phyloP scores from a whole-genome alignment of 2,888 invertebrate genomes.

The Anaspis maculata region DNA sequence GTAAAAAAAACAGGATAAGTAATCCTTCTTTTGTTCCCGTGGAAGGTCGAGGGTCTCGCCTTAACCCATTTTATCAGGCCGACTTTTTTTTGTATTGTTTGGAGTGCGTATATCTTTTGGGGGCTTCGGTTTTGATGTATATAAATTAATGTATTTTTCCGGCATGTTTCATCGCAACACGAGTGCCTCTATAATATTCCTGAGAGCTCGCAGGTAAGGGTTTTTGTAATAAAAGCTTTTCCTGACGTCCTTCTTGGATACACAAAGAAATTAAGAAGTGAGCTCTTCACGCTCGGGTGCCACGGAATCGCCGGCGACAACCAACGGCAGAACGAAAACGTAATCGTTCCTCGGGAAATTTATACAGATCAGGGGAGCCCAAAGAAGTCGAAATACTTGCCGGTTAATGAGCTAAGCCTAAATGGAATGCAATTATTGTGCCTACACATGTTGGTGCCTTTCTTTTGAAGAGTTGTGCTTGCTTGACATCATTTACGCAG shows the following conservation, averaged over 20 bases:
- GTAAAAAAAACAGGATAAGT: too few relatives aligned
- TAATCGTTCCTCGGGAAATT: constrained; percentile 2
- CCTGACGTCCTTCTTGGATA: constrained; percentile 4
- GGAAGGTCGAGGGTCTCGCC: too few relatives aligned
- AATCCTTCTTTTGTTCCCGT: too few relatives aligned
- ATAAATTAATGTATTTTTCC: constrained; percentile 1
- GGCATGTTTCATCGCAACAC: not conserved
- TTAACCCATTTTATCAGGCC: too few relatives aligned
- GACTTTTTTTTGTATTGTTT: too few relatives aligned
- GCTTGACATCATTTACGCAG: too few relatives aligned
- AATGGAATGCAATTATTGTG: not conserved
- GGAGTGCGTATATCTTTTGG: too few relatives aligned
- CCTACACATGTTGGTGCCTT: too few relatives aligned
- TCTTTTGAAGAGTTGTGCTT: too few relatives aligned
- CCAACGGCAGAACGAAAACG: constrained; percentile 1
- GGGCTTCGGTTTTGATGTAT: too few relatives aligned
- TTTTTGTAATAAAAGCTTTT: constrained; percentile 4
- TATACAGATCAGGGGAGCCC: constrained; percentile 20
- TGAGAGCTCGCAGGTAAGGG: not conserved
- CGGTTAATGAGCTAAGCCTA: constrained; percentile 1
- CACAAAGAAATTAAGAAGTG: constrained; percentile 11
- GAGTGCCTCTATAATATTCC: not conserved
- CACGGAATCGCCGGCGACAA: constrained; percentile 7
- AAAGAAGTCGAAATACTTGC: constrained; percentile 1
- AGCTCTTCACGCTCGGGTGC: constrained; percentile 8